Percentiles rank a stretch among this genome's conserved stretches.
Evolutionary conservation across 2,797 vertebrate species (phyloP).

Genomic region (Aplochiton taeniatus): DNA sequence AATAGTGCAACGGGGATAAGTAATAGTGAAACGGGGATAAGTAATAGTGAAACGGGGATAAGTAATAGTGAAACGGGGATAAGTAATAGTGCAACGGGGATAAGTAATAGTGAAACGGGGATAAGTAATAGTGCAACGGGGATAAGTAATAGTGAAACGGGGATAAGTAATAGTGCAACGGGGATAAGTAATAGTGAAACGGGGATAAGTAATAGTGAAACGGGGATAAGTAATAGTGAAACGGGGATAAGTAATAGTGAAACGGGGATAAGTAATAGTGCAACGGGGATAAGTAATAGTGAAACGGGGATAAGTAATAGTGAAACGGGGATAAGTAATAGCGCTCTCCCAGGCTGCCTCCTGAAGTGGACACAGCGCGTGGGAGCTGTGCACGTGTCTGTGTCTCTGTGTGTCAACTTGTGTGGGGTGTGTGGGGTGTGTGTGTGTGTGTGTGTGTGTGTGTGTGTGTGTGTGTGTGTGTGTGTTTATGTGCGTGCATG

Average conservation of each 20-base stretch:
- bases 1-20: slow-evolving; percentile 23
- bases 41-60: too few relatives aligned
- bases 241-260: slow-evolving; percentile 30
- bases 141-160: slow-evolving; percentile 29
- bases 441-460: neutral
- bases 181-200: slow-evolving; percentile 32
- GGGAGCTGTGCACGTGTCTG: neutral
- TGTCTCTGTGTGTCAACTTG: neutral
- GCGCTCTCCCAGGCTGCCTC: slow-evolving; percentile 1
- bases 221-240: slow-evolving; percentile 31
- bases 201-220: slow-evolving; percentile 31
- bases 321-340: slow-evolving; percentile 26
- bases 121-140: too few relatives aligned
- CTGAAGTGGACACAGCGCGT: neutral
- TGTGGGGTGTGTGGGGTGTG: neutral
- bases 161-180: too few relatives aligned
- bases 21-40: slow-evolving; percentile 26
- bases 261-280: too few relatives aligned
- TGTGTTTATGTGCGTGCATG: neutral
- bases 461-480: neutral
- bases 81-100: too few relatives aligned
- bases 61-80: slow-evolving; percentile 29
- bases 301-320: slow-evolving; percentile 30
- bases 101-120: slow-evolving; percentile 29
- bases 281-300: too few relatives aligned